Evolutionary conservation across 2,888 invertebrate genomes (phyloP), one percentile per base, ranked within the genome.

Genomic region (Acleris laterana): DNA sequence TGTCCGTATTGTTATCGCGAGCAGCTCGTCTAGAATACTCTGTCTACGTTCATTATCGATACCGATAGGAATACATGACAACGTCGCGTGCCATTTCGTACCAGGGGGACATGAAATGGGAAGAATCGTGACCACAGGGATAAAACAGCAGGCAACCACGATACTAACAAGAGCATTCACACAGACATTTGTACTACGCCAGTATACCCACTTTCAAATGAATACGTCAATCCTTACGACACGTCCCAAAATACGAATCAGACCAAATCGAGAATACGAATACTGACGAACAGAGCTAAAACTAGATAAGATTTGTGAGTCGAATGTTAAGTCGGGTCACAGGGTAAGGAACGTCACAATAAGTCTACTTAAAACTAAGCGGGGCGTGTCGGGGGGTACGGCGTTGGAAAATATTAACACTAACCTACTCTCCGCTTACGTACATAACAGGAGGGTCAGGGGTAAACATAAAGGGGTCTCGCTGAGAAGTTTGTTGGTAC

Each of bases 111-210:
- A 61, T 9, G 32, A 9, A 9, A 9, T 32, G 32, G 32, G 13
- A 38, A 38, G 68, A 69, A 58, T 68, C 68, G 62, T 69, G 70
- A 73, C 69, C 69, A 70, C 60, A 68, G 52, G 70, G 68, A 68
- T 44, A 63, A 67, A 65, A 58, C 68, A 73, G 71, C 73, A 77
- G 75, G 72, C 73, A 74, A 72, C 74, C 71, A 73, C 28, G 75
- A 76, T 77, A 73, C 70, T 69, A 60, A 74, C 69, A 71, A 72
- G 74, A 72, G 80, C 83, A 84, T 72, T 77, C 89, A 87, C 83
- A 83, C 88, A 80, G 74, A 83, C 87, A 88, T 90, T 91, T 91
- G 90, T 90, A 91, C 91, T 90, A 89, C 87, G 88, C 84, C 90
- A 90, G 90, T 88, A 85, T 86, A 85, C 85, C 87, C 85, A 86